Conservation (phyloP, 2,113 vertebrate genomes). For the Orcinus orca region DNA sequence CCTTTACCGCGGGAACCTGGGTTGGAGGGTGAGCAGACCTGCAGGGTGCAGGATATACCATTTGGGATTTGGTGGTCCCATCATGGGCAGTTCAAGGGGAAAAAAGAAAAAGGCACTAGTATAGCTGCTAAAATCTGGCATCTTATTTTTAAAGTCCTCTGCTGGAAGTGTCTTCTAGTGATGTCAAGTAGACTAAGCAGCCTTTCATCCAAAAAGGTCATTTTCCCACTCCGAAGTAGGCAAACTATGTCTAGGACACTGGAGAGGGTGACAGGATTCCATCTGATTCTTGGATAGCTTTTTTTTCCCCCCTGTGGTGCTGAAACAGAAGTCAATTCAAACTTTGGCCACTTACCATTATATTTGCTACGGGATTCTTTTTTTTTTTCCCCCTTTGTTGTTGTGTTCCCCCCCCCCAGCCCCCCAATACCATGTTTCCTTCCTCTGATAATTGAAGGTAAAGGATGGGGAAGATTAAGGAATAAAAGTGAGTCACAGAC, state of each 20-base stretch:
- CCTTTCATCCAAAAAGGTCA: background rate
- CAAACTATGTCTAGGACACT: background rate
- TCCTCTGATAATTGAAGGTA: constrained; percentile 31
- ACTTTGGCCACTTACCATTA: background rate
- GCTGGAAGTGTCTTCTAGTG: background rate
- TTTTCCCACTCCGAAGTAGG: background rate
- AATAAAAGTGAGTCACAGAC: constrained; percentile 45
- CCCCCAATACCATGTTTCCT: constrained; percentile 1
- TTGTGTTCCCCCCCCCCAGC: background rate
- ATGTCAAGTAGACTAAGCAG: constrained; percentile 1
- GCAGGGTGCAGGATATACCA: background rate
- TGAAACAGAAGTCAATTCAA: background rate
- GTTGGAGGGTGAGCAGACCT: background rate
- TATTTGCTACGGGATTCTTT: constrained; percentile 27
- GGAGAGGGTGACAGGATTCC: background rate
- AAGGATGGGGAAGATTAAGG: constrained; percentile 27
- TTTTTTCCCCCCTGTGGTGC: background rate
- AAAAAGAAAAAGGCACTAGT: background rate
- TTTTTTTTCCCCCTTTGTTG: background rate
- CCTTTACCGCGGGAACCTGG: background rate
- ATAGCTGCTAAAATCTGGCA: background rate
- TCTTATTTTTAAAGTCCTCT: background rate
- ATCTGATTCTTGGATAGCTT: background rate
- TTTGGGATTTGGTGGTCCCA: background rate
- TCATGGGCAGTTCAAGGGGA: background rate